Evolutionary conservation across 2,113 vertebrate species (phyloP), one percentile per base, ranked within the genome.

Genomic region (Cephalopterus ornatus): DNA sequence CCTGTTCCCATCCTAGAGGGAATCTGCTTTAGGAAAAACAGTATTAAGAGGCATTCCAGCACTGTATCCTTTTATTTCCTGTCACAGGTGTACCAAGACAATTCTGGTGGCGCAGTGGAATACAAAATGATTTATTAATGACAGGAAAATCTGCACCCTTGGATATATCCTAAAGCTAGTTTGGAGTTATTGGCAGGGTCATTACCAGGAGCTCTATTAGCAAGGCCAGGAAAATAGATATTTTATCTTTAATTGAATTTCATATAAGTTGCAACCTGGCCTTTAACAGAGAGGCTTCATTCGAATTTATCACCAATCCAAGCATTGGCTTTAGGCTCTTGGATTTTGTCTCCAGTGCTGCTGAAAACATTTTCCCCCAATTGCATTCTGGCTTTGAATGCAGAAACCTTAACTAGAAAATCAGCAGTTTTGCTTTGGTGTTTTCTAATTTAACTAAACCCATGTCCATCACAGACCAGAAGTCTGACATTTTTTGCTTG

Each of bases 221-320:
- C 46, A 32, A 63, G 83, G 49, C 62, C 82, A 87, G 82, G 79
- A 96, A 97, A 96, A 96, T 58, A 89, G 75, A 77, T 92, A 96
- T 95, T 96, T 97, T 95, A 90, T 96, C 84, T 91, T 96, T 95
- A 97, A 97, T 93, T 97, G 94, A 95, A 95, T 97, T 96, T 92
- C 44, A 55, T 89, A 35, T 35, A 89, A 95, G 68, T 67, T 89
- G 73, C 79, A 93, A 68, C 75, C 92, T 91, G 56, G 82, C 87
- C 88, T 95, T 95, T 95, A 93, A 59, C 56, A 89, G 68, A 80
- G 55, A 78, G 32, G 46, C 7, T 41, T 56, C 37, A 23, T 94
- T 95, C 94, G 85, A 87, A 95, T 96, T 96, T 84, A 88, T 88
- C 55, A 15, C 61, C 85, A 53, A 67, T 44, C 42, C 68, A 55